These are phyloP conservation scores for Drosophila parthenogenetica DNA, from an alignment of 2,888 invertebrate genomes.

Conservation along the genomic window DNA sequence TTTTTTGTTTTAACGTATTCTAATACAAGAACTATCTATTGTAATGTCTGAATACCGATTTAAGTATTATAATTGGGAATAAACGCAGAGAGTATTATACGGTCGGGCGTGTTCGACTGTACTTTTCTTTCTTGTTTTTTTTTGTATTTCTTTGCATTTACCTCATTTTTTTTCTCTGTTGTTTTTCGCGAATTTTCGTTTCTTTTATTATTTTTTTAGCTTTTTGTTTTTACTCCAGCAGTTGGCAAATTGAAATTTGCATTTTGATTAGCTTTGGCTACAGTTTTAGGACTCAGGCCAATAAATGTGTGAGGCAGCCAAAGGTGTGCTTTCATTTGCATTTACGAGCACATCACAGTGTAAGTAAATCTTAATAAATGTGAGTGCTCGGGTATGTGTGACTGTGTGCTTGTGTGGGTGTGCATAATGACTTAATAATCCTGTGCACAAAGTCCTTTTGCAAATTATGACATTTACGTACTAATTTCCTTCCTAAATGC, in stretches of 20 bases:
- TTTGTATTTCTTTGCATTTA: background rate
- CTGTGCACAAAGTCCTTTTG: constrained; percentile 66
- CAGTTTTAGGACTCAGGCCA: constrained; percentile 12
- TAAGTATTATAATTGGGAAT: too few relatives aligned
- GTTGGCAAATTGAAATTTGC: constrained; percentile 79
- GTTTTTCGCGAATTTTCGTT: constrained; percentile 1
- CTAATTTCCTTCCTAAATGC: constrained; percentile 80
- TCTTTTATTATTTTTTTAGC: constrained; percentile 8
- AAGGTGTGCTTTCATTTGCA: constrained; percentile 54
- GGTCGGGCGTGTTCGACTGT: too few relatives aligned
- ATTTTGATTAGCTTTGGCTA: constrained; percentile 74
- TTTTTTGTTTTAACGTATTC: too few relatives aligned
- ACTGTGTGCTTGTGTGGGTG: constrained; percentile 43
- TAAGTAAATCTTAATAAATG: background rate
- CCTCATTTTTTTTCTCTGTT: background rate
- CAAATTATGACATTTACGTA: constrained; percentile 79
- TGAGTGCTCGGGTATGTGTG: background rate
- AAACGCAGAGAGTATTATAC: too few relatives aligned
- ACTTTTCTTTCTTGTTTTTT: constrained; percentile 34
- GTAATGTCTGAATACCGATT: too few relatives aligned
- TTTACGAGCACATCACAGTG: constrained; percentile 22
- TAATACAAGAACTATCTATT: too few relatives aligned
- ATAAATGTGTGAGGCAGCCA: constrained; percentile 34
- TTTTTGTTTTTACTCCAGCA: constrained; percentile 41
- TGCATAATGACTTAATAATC: constrained; percentile 76